Evolutionary conservation across 2,113 vertebrate species (phyloP).

Genomic region (Zosterops lateralis): DNA sequence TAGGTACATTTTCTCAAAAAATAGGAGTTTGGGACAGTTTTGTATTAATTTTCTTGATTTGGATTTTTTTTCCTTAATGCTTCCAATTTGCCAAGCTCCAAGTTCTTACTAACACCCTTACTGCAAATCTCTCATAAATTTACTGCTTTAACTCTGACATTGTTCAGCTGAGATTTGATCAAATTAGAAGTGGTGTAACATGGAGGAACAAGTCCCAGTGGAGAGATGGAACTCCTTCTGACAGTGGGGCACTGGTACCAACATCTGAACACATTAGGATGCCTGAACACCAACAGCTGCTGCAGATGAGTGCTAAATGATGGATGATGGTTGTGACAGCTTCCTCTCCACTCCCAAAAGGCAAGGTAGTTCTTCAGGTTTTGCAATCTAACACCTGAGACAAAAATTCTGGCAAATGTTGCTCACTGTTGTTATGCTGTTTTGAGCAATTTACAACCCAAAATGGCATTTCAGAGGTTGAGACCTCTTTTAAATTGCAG

Average conservation of each 20-base stretch:
- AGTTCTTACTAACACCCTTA: neutral
- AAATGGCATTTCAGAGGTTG: neutral
- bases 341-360: neutral
- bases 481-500: neutral
- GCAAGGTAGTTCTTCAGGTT: neutral
- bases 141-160: neutral
- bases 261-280: neutral
- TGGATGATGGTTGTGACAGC: neutral
- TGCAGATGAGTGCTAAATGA: neutral
- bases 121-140: neutral
- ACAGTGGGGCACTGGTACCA: neutral
- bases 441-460: neutral
- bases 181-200: neutral
- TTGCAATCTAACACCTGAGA: neutral
- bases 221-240: neutral
- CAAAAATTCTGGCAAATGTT: neutral
- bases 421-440: neutral
- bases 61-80: neutral
- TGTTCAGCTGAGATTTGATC: neutral
- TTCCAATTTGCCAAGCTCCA: neutral
- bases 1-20: neutral
- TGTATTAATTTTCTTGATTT: neutral
- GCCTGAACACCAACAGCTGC: neutral
- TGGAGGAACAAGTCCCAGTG: neutral
- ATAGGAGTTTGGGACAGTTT: accelerated